These are phyloP conservation scores for Vollenhovia emeryi DNA, from an alignment of 1,140 invertebrate species.

Conservation along the genomic window DNA sequence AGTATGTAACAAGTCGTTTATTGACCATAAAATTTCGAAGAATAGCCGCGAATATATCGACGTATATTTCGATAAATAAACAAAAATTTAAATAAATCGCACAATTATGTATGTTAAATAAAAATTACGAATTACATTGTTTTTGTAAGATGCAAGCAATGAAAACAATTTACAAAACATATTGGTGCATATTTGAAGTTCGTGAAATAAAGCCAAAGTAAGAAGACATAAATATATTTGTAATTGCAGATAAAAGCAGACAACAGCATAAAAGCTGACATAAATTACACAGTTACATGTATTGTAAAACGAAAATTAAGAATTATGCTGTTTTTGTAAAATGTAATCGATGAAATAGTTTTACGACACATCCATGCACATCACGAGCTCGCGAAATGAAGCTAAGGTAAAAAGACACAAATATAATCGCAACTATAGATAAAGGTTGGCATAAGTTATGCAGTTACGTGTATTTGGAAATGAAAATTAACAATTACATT, in stretches of 20 bases:
- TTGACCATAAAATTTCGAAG: slow-evolving; percentile 36
- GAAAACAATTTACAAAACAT: neutral
- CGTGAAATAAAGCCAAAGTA: neutral
- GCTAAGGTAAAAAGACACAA: neutral
- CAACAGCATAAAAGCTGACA: too few species aligned
- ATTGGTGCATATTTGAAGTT: too few species aligned
- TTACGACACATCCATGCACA: neutral
- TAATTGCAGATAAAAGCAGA: neutral
- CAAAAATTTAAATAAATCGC: neutral
- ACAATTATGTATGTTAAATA: neutral
- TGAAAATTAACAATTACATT: neutral
- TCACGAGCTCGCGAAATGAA: neutral
- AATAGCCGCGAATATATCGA: neutral
- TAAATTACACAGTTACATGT: slow-evolving; percentile 13
- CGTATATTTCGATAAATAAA: neutral
- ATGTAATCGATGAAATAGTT: neutral
- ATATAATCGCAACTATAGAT: neutral
- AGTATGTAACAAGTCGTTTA: slow-evolving; percentile 21
- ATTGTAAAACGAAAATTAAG: neutral
- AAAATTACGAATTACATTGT: neutral
- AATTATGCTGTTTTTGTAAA: neutral
- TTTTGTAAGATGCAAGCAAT: neutral
- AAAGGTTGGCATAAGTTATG: neutral
- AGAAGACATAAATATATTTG: neutral
- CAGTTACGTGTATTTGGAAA: slow-evolving; percentile 37